Base-by-base conservation (phyloP, 2,797 vertebrate species). In the Leucoraja ocellata region DNA sequence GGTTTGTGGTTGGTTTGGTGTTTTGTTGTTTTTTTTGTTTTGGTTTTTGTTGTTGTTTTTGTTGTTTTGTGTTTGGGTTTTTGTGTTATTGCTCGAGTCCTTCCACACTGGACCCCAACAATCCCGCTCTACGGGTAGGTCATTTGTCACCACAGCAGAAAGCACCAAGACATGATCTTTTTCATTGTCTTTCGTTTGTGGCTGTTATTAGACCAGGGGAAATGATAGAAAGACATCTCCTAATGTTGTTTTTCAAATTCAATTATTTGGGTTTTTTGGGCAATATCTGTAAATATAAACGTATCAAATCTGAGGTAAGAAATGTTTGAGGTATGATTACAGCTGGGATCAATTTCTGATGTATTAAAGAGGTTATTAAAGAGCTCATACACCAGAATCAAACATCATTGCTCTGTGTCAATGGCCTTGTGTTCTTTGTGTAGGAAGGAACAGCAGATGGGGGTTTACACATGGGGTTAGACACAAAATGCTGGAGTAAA, bases 71-170 rank as follows among this genome's bases (percentile, higher is more conserved):
- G n/a, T n/a, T n/a, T n/a, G n/a, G n/a, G n/a, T n/a, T n/a, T n/a
- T n/a, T n/a, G n/a, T n/a, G n/a, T n/a, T 0, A 96, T 99, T 93
- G 97, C 97, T 54, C 95, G 97, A 0, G 96, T 99, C 90, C 97
- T 98, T 95, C 98, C 98, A 36, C 95, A 98, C 94, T 99, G 98
- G 98, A 98, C 97, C 13, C 96, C 96, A 0, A 96, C 97, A 28
- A 92, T 95, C 81, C 98, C 98, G 46, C 95, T 99, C 9, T 98
- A 95, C 95, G 98, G 97, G 98, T 99, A 95, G 0, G 93, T 4
- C 93, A 46, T 21, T 18, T 18, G n/a, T 36, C 36, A 36, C 68
- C 1, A 16, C 28, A 16, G 16, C 23, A 68, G 63, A 63, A 54
- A 79, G 9, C n/a, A 79, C 1, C 21, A 14, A 78, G 36, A 81